phyloP scores from a whole-genome alignment of 2,888 invertebrate genomes.

The Drosophila paramelanica region DNA sequence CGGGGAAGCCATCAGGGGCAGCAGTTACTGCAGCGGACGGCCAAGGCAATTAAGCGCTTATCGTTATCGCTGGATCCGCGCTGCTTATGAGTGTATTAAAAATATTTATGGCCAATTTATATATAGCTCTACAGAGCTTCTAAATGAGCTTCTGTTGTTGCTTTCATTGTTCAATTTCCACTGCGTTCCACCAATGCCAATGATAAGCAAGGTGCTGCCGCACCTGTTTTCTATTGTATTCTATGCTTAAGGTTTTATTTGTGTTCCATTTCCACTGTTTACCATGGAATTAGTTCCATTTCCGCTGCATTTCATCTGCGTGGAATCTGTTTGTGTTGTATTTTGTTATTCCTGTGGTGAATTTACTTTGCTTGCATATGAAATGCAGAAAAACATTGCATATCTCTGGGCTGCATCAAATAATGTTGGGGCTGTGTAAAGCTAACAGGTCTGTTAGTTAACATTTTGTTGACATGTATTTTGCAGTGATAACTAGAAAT shows the following conservation, averaged over 20 bases:
- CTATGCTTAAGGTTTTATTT: not conserved
- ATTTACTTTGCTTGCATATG: constrained; percentile 4
- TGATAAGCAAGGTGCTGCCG: constrained; percentile 13
- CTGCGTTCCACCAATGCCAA: not conserved
- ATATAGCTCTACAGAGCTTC: not conserved
- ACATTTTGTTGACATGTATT: not conserved
- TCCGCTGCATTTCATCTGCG: constrained; percentile 15
- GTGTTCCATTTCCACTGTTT: not conserved
- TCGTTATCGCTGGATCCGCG: constrained; percentile 30
- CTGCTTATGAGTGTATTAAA: not conserved
- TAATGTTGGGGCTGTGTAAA: constrained; percentile 13
- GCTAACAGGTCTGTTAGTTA: constrained; percentile 11
- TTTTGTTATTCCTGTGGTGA: constrained; percentile 1
- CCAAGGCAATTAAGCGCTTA: constrained; percentile 18
- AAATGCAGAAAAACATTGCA: constrained; percentile 14
- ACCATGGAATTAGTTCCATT: constrained; percentile 2
- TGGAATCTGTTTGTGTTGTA: constrained; percentile 21
- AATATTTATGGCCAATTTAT: constrained; percentile 25
- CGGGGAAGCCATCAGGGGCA: constrained; percentile 1
- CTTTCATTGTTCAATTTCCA: constrained; percentile 9
- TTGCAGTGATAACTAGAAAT: not conserved
- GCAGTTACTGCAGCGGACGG: not conserved
- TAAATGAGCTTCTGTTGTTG: not conserved
- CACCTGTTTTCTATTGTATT: constrained; percentile 4
- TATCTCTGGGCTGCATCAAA: constrained; percentile 20